Conservation (phyloP, 2,113 vertebrate species). For the Sebastes fasciatus region DNA sequence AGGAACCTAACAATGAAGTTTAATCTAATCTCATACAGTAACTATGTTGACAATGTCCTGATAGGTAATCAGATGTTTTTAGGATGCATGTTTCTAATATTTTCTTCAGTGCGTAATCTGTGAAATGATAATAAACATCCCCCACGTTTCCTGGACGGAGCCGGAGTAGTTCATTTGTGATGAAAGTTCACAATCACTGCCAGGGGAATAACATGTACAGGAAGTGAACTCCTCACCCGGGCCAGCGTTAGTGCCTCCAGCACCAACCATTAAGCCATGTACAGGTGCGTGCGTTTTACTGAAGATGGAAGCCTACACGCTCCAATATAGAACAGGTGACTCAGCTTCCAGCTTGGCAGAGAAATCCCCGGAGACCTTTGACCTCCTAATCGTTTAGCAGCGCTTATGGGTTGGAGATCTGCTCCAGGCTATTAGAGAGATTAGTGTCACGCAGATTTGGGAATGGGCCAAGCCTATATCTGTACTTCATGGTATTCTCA, state of each 20-base stretch:
- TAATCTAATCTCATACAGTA: conserved; percentile 47
- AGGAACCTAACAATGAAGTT: conserved; percentile 43
- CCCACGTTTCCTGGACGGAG: neutral
- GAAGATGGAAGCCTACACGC: conserved; percentile 57
- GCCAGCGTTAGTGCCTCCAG: conserved; percentile 1
- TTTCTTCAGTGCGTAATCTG: neutral
- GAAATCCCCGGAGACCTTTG: conserved; percentile 78
- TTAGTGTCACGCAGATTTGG: conserved; percentile 81
- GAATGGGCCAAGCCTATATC: conserved; percentile 77
- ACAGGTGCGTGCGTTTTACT: conserved; percentile 36
- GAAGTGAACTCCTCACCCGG: conserved; percentile 43
- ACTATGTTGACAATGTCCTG: neutral
- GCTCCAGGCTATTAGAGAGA: conserved; percentile 78
- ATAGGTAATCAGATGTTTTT: neutral
- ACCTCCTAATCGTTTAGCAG: conserved; percentile 78
- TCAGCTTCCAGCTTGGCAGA: conserved; percentile 77
- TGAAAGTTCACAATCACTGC: conserved; percentile 25
- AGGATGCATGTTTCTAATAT: neutral
- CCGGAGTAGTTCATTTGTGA: conserved; percentile 8
- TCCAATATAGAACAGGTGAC: conserved; percentile 76
- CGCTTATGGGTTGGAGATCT: conserved; percentile 79
- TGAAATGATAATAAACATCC: conserved; percentile 4
- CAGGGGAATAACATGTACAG: conserved; percentile 32
- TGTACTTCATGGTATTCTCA: conserved; percentile 76
- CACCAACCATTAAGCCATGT: conserved; percentile 6